Percentiles rank a stretch among this genome's conserved stretches.
These are phyloP conservation scores for Pyrocephalus nanus DNA, from an alignment of 2,797 vertebrate genomes.

Conservation along the genomic window DNA sequence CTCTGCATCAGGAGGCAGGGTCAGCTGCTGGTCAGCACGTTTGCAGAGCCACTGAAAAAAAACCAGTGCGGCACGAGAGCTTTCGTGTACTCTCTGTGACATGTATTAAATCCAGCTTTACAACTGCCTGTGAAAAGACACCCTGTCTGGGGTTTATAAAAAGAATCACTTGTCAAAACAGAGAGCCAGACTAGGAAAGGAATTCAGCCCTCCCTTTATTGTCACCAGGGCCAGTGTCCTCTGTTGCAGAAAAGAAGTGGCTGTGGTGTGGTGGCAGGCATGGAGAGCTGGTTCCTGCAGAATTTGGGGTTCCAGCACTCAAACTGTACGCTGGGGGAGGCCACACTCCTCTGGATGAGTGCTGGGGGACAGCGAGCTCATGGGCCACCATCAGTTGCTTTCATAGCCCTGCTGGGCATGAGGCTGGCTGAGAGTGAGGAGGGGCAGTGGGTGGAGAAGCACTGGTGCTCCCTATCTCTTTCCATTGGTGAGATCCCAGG, in stretches of 20 bases:
- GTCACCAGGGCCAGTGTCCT: neutral
- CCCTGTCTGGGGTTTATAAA: conserved; percentile 26
- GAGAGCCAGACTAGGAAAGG: neutral
- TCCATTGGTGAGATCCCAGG: rapidly evolving
- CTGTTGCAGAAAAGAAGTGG: neutral
- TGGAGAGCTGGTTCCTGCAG: neutral
- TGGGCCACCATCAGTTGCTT: neutral
- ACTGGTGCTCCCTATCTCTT: neutral
- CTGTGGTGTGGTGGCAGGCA: rapidly evolving
- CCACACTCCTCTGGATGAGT: neutral
- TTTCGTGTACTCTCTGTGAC: neutral
- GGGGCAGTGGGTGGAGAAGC: neutral
- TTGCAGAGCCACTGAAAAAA: neutral
- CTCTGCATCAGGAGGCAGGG: neutral
- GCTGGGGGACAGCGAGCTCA: rapidly evolving
- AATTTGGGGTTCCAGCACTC: neutral
- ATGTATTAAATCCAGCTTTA: conserved; percentile 35
- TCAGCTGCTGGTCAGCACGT: neutral
- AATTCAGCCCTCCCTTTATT: neutral
- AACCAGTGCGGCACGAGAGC: neutral
- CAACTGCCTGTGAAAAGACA: conserved; percentile 33
- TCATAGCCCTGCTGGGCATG: neutral
- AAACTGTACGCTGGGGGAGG: neutral
- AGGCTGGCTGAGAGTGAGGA: neutral
- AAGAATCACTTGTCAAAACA: conserved; percentile 46